Percentiles rank a stretch among this genome's conserved stretches.
These are phyloP conservation scores for Agapornis roseicollis DNA, from an alignment of 2,113 vertebrate species.

Conservation along the genomic window DNA sequence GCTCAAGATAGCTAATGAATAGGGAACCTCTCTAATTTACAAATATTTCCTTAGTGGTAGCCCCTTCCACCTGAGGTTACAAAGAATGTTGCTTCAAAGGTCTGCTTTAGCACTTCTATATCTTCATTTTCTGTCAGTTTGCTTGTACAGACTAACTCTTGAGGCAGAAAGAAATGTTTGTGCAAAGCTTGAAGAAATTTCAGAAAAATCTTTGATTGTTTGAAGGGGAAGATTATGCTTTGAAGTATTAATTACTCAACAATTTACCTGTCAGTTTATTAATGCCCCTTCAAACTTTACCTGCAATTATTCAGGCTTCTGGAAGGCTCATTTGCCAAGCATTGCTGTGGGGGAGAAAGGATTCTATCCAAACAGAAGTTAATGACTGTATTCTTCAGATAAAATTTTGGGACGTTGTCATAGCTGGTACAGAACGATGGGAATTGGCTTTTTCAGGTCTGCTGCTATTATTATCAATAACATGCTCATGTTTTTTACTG, in stretches of 20 bases:
- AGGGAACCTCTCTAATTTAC: background rate
- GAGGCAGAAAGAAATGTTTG: background rate
- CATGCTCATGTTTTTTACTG: background rate
- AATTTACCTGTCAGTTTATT: conserved; percentile 54
- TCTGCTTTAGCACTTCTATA: background rate
- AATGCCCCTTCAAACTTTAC: conserved; percentile 14
- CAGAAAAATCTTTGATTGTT: background rate
- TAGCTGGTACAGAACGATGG: background rate
- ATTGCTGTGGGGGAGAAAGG: background rate
- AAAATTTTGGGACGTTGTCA: background rate
- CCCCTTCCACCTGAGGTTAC: background rate
- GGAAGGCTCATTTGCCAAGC: background rate
- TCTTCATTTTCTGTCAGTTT: background rate
- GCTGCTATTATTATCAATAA: background rate
- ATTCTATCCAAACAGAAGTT: conserved; percentile 12
- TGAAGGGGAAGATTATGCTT: background rate
- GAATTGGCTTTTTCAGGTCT: background rate
- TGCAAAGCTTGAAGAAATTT: background rate
- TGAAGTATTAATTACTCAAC: conserved; percentile 36
- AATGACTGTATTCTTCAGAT: background rate
- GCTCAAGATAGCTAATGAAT: background rate
- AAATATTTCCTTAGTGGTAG: background rate
- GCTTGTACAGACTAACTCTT: background rate
- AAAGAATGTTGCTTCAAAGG: background rate
- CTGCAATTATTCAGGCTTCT: background rate